These are phyloP conservation scores for Bombus cullumanus DNA, from an alignment of 1,140 invertebrate species.

Conservation along the genomic window DNA sequence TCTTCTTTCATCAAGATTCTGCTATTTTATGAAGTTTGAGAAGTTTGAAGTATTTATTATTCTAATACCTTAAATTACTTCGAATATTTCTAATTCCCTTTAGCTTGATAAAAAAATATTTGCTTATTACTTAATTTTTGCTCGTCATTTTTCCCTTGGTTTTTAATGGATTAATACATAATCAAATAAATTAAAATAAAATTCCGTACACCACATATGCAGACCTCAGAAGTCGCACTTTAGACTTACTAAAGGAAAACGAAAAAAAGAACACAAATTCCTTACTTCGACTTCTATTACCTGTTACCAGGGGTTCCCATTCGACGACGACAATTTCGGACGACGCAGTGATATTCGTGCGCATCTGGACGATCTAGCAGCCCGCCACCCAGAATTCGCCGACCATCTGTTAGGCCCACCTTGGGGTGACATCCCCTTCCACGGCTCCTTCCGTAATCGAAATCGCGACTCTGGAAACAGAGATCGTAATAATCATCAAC, in stretches of 20 bases:
- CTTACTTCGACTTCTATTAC: conserved; percentile 25
- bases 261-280: background rate
- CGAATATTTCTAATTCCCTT: no score
- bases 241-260: background rate
- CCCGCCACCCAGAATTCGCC: conserved; percentile 85
- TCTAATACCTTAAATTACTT: no score
- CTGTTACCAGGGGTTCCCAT: conserved; percentile 86
- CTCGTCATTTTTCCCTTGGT: no score
- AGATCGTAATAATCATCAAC: conserved; percentile 52
- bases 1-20: no score
- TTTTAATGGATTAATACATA: no score
- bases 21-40: no score
- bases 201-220: no score
- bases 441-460: conserved; percentile 71
- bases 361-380: conserved; percentile 84
- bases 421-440: conserved; percentile 81
- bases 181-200: no score
- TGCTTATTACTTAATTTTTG: no score
- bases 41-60: no score
- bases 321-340: conserved; percentile 85
- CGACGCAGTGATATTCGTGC: conserved; percentile 83
- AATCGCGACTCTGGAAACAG: conserved; percentile 75
- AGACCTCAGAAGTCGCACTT: background rate
- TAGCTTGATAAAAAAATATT: no score
- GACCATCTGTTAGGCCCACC: conserved; percentile 82